phyloP scores from a whole-genome alignment of 1,140 invertebrate genomes.

The Idris sp. region DNA sequence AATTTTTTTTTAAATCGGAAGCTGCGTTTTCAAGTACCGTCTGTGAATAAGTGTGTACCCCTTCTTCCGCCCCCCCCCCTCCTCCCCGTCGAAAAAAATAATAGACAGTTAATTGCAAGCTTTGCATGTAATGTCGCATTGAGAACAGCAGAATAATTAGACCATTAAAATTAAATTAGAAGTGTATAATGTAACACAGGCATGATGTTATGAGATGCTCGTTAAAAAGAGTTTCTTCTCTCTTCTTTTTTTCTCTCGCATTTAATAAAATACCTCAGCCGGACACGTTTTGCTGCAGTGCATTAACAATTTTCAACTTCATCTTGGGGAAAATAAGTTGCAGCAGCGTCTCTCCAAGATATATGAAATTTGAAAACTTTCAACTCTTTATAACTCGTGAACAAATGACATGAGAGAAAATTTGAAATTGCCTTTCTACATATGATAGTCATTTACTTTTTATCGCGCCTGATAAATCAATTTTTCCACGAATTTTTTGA shows the following conservation, averaged over 20 bases:
- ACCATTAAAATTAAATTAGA: constrained; percentile 13
- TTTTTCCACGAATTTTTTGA: no score
- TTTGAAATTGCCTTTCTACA: constrained; percentile 17
- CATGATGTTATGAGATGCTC: constrained; percentile 1
- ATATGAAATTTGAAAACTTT: constrained; percentile 34
- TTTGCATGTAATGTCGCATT: background rate
- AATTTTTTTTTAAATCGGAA: no score
- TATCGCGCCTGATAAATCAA: constrained; percentile 1
- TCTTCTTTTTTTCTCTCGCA: constrained; percentile 5
- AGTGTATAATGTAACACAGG: background rate
- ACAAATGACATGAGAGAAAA: constrained; percentile 6
- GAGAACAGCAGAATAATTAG: background rate
- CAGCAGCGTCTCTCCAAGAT: no score
- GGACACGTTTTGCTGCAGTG: background rate
- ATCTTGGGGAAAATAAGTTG: no score
- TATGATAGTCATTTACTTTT: constrained; percentile 5
- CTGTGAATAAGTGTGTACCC: no score
- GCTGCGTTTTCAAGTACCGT: no score
- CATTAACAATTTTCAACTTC: constrained; percentile 25
- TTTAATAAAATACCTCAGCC: constrained; percentile 5
- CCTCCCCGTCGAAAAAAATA: background rate
- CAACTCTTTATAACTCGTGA: constrained; percentile 20
- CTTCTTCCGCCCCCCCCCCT: no score
- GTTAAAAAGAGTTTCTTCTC: no score
- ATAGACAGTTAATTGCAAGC: constrained; percentile 4